Evolutionary conservation across 2,888 invertebrate genomes (phyloP).

Genomic region (Chymomyza amoena): DNA sequence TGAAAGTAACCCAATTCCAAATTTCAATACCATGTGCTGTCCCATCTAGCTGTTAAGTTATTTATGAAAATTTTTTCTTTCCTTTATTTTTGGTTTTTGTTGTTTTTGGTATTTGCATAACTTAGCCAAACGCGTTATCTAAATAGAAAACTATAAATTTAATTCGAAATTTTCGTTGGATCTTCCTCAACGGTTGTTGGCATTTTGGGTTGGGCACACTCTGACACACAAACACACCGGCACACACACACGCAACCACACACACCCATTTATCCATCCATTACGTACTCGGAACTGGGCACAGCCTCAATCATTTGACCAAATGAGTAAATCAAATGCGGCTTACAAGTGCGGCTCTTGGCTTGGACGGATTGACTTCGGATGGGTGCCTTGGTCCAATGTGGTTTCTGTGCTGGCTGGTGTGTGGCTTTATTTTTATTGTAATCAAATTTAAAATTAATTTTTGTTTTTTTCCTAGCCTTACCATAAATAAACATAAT

Average conservation of each 20-base stretch:
- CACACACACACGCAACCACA: slow-evolving; percentile 8
- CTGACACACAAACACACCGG: slow-evolving; percentile 16
- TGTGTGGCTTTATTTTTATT: slow-evolving; percentile 60
- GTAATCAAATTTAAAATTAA: slow-evolving; percentile 71
- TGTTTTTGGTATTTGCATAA: slow-evolving; percentile 49
- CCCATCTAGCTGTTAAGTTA: slow-evolving; percentile 9
- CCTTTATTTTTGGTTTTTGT: background rate
- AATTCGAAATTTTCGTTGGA: slow-evolving; percentile 21
- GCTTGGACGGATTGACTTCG: background rate
- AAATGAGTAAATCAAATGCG: slow-evolving; percentile 55
- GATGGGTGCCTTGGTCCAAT: background rate
- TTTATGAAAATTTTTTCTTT: slow-evolving; percentile 31
- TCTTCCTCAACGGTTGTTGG: slow-evolving; percentile 33
- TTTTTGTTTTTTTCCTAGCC: slow-evolving; percentile 57
- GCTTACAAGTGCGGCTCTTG: slow-evolving; percentile 54
- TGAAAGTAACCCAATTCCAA: slow-evolving; percentile 73
- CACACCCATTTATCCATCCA: slow-evolving; percentile 18
- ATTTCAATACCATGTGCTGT: background rate
- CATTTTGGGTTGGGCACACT: slow-evolving; percentile 47
- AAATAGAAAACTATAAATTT: slow-evolving; percentile 63
- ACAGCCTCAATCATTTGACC: slow-evolving; percentile 32
- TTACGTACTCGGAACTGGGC: slow-evolving; percentile 14
- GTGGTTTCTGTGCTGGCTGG: slow-evolving; percentile 10
- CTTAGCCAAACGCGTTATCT: slow-evolving; percentile 41
- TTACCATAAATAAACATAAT: slow-evolving; percentile 63